Conservation (phyloP, 2,888 invertebrate species). For the Cephonodes hylas region DNA sequence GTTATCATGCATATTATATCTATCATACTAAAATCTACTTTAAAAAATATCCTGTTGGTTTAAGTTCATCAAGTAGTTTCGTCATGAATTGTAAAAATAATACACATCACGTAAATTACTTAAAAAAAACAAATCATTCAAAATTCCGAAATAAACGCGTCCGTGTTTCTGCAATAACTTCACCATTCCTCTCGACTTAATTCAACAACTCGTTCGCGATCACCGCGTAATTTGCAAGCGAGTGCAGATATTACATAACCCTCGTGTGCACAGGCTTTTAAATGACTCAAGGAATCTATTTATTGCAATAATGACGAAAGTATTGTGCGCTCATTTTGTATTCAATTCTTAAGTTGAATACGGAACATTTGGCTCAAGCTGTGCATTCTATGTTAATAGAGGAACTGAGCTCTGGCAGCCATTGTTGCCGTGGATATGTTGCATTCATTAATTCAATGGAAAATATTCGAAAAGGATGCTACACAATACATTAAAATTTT, state of each 20-base stretch:
- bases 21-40: no score
- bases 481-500: neutral
- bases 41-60: no score
- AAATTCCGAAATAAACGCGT: no score
- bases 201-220: neutral
- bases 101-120: no score
- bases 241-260: slow-evolving; percentile 4
- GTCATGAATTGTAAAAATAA: no score
- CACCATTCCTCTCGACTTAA: neutral
- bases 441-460: neutral
- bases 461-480: neutral
- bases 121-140: no score
- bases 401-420: slow-evolving; percentile 9
- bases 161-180: no score
- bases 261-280: slow-evolving; percentile 5
- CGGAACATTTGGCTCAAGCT: slow-evolving; percentile 32
- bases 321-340: slow-evolving; percentile 8
- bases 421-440: neutral
- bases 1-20: no score
- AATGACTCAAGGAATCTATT: slow-evolving; percentile 9
- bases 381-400: slow-evolving; percentile 37
- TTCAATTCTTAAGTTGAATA: slow-evolving; percentile 17
- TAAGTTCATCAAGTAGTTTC: no score
- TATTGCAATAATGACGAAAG: slow-evolving; percentile 9
- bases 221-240: neutral